phyloP scores from a whole-genome alignment of 1,140 invertebrate species.

The Stratiolaelaps scimitus region DNA sequence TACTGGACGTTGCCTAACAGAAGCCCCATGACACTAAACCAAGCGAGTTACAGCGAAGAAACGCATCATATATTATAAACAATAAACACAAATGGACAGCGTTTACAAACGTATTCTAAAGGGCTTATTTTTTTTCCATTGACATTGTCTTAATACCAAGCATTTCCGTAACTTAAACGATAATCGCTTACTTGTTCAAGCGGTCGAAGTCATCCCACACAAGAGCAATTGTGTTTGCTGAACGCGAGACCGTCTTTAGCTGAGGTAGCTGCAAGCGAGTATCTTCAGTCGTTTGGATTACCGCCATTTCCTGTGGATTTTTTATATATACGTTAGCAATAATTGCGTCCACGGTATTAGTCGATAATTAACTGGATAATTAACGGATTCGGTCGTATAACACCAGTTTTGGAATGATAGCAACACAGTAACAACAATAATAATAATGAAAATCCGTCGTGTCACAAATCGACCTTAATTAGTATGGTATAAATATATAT shows the following conservation, averaged over 20 bases:
- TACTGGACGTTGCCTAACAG: too few relatives aligned
- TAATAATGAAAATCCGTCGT: too few relatives aligned
- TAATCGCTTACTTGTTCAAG: conserved; percentile 34
- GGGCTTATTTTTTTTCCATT: conserved; percentile 29
- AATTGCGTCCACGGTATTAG: too few relatives aligned
- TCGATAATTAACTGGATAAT: too few relatives aligned
- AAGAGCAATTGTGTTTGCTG: conserved; percentile 37
- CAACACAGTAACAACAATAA: too few relatives aligned
- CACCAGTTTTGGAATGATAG: too few relatives aligned
- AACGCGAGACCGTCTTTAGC: conserved; percentile 39
- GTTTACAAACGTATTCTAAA: conserved; percentile 12
- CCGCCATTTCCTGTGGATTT: conserved; percentile 24
- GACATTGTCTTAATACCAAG: conserved; percentile 34
- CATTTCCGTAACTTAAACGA: neutral
- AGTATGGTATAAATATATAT: too few relatives aligned
- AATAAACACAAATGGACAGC: conserved; percentile 34
- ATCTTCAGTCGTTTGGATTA: conserved; percentile 3
- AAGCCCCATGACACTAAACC: too few relatives aligned
- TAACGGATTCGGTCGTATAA: too few relatives aligned
- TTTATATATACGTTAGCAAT: too few relatives aligned
- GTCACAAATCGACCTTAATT: too few relatives aligned
- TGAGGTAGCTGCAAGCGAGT: conserved; percentile 30
- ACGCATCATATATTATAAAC: conserved; percentile 27
- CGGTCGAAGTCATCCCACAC: conserved; percentile 42
- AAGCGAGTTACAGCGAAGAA: neutral